A percentile compares a stretch with the other conserved stretches of the same genome.
phyloP scores from a whole-genome alignment of 2,797 vertebrate species.

The Sciurus carolinensis region DNA sequence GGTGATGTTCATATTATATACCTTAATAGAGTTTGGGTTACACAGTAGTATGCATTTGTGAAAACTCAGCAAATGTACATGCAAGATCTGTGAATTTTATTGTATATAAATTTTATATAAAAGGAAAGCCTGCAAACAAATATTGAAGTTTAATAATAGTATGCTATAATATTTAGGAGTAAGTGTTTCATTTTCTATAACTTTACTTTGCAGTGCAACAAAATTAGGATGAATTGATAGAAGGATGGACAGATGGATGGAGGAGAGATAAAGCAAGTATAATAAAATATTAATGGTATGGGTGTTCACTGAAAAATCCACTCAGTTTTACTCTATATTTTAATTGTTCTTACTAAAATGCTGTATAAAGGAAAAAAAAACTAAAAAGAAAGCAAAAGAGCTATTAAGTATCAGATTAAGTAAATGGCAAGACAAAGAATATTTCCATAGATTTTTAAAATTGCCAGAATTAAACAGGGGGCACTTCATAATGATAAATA shows the following conservation, averaged over 20 bases:
- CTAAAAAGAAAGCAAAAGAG: not conserved
- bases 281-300: conserved; percentile 50
- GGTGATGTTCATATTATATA: not conserved
- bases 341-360: conserved; percentile 45
- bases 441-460: not conserved
- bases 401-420: conserved; percentile 53
- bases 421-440: not conserved
- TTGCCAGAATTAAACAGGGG: not conserved
- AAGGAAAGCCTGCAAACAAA: conserved; percentile 50
- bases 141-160: conserved; percentile 28
- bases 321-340: conserved; percentile 36
- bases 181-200: not conserved
- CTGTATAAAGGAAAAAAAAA: not conserved
- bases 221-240: conserved; percentile 12
- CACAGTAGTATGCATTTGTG: not conserved
- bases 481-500: conserved; percentile 21
- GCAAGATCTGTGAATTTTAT: conserved; percentile 33
- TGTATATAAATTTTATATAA: conserved; percentile 47
- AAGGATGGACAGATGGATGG: not conserved
- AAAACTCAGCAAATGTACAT: conserved; percentile 40
- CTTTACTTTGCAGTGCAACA: conserved; percentile 19
- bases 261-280: not conserved
- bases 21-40: conserved; percentile 43
- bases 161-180: conserved; percentile 14
- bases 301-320: conserved; percentile 15